phyloP scores from a whole-genome alignment of 53 echinoderm and acorn worm species.

The Arbacia lixula region DNA sequence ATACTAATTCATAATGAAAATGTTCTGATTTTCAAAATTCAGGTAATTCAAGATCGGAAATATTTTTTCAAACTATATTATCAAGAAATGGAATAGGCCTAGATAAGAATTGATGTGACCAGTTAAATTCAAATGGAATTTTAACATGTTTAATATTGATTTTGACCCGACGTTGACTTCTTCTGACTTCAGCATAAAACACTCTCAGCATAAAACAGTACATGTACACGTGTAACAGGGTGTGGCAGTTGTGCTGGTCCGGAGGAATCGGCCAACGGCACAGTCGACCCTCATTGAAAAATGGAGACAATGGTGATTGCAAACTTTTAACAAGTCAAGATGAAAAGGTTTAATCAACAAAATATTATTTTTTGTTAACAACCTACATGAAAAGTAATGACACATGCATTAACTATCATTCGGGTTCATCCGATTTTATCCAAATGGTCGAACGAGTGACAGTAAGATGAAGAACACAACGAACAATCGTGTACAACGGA shows the following conservation, averaged over 20 bases:
- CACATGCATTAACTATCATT: constrained; percentile 22
- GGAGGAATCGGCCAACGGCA: constrained; percentile 12
- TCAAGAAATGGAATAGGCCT: too few species aligned
- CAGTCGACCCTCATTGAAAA: constrained; percentile 28
- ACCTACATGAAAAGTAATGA: constrained; percentile 18
- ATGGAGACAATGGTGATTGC: constrained; percentile 22
- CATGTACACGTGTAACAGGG: constrained; percentile 21
- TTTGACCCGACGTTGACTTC: too few species aligned
- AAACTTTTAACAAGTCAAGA: constrained; percentile 24
- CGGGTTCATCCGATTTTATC: constrained; percentile 30
- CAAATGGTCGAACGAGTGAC: constrained; percentile 23
- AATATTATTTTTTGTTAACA: constrained; percentile 19
- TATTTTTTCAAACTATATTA: too few species aligned
- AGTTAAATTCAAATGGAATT: too few species aligned
- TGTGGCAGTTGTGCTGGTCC: constrained; percentile 21
- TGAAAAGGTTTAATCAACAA: constrained; percentile 28
- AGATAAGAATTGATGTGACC: too few species aligned
- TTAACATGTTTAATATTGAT: too few species aligned
- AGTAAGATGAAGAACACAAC: constrained; percentile 24
- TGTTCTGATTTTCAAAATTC: too few species aligned
- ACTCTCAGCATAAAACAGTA: constrained; percentile 21
- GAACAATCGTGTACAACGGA: too few species aligned
- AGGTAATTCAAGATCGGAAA: too few species aligned
- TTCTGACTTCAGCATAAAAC: too few species aligned
- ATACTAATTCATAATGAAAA: too few species aligned